Percentiles rank a stretch among this genome's conserved stretches.
Evolutionary conservation across 2,113 vertebrate genomes (phyloP).

Genomic region (Percopsis transmontana): DNA sequence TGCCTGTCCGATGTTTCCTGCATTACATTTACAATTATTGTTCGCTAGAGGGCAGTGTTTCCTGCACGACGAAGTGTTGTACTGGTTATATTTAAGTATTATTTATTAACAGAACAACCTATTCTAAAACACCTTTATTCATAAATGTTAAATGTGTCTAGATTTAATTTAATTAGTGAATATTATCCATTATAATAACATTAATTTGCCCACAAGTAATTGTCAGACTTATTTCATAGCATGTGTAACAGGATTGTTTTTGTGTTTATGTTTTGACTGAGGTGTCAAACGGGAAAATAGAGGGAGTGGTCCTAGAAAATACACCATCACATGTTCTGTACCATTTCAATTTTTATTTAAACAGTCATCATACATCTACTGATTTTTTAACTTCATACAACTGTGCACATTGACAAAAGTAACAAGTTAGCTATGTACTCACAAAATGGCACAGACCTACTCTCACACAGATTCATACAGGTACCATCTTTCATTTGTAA

Average conservation of each 20-base stretch:
- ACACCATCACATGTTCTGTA: conserved; percentile 69
- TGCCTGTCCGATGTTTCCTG: too few species aligned
- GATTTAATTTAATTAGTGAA: too few species aligned
- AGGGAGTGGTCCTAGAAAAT: background rate
- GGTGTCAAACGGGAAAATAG: background rate
- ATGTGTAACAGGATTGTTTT: background rate
- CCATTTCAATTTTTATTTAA: conserved; percentile 85
- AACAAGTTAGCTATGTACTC: conserved; percentile 56
- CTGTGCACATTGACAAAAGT: conserved; percentile 62
- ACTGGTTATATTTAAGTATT: too few species aligned
- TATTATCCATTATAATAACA: too few species aligned
- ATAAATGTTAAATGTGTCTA: too few species aligned
- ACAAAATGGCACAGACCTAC: conserved; percentile 52
- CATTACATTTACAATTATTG: too few species aligned
- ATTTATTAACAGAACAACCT: too few species aligned
- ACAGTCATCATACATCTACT: conserved; percentile 77
- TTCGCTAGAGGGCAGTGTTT: too few species aligned
- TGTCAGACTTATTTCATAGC: too few species aligned
- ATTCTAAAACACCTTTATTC: too few species aligned
- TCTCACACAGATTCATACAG: conserved; percentile 24
- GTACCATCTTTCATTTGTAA: conserved; percentile 41
- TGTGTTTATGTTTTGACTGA: background rate
- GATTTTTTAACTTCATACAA: conserved; percentile 72
- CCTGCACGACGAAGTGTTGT: too few species aligned
- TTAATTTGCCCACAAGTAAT: too few species aligned